Evolutionary conservation across 2,113 vertebrate genomes (phyloP).

Genomic region (Amia ocellicauda): DNA sequence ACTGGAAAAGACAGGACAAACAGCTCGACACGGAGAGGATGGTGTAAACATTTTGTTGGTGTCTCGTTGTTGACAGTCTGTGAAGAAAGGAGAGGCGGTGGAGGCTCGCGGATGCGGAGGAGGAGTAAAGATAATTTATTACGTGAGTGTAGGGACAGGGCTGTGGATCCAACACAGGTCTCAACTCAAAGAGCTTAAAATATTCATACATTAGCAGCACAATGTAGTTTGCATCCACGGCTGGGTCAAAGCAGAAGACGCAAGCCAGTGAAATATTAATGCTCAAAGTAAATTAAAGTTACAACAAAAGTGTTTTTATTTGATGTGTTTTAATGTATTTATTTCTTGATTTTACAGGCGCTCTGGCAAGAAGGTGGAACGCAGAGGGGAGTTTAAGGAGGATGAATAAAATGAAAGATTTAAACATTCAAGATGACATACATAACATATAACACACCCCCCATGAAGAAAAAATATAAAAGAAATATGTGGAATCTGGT

Average conservation of each 20-base stretch:
- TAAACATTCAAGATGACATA: too few species aligned
- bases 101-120: background rate
- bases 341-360: too few species aligned
- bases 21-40: background rate
- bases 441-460: too few species aligned
- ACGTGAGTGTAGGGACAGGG: too few species aligned
- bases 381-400: too few species aligned
- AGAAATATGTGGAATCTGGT: too few species aligned
- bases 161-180: slow-evolving; percentile 3
- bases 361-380: too few species aligned
- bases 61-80: background rate
- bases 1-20: slow-evolving; percentile 11
- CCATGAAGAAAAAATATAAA: too few species aligned
- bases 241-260: slow-evolving; percentile 4
- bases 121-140: background rate
- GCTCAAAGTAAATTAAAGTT: slow-evolving; percentile 66
- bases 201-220: slow-evolving; percentile 12
- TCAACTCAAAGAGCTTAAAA: slow-evolving; percentile 18
- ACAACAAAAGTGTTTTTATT: slow-evolving; percentile 50
- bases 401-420: too few species aligned
- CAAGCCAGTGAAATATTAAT: slow-evolving; percentile 62
- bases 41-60: background rate
- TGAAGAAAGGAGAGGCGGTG: background rate
- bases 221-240: background rate
- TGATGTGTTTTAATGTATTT: too few species aligned